Conservation (phyloP, 2,888 invertebrate species). For the Eugnorisma glareosa region DNA sequence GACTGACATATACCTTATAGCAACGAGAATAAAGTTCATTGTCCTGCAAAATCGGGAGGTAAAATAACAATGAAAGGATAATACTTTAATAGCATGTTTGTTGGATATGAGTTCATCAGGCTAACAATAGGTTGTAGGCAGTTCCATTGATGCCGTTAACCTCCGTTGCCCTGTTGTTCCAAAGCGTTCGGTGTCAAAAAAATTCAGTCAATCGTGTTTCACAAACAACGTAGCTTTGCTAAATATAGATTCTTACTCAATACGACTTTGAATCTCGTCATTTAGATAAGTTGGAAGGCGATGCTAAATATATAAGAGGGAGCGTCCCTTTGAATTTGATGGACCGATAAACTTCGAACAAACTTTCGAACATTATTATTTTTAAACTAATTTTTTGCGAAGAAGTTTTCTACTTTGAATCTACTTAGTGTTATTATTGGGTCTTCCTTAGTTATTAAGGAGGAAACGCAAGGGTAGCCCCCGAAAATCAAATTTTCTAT, state of each 20-base stretch:
- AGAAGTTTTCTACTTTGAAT: conserved; percentile 31
- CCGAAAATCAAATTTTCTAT: no score
- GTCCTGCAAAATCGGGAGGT: not conserved
- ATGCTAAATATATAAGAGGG: conserved; percentile 33
- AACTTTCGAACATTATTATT: conserved; percentile 32
- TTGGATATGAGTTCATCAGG: not conserved
- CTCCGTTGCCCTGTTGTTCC: not conserved
- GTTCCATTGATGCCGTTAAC: conserved; percentile 11
- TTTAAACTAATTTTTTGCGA: conserved; percentile 26
- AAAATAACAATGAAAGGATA: not conserved
- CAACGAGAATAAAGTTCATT: not conserved
- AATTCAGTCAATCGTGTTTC: conserved; percentile 2
- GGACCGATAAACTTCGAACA: conserved; percentile 42
- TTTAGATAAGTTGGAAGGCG: conserved; percentile 27
- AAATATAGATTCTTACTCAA: conserved; percentile 23
- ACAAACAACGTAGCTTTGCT: not conserved
- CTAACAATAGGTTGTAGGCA: conserved; percentile 16
- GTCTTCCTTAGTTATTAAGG: conserved; percentile 20
- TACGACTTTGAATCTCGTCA: conserved; percentile 17
- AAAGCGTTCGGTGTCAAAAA: not conserved
- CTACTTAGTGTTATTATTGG: conserved; percentile 37
- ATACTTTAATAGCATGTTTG: not conserved
- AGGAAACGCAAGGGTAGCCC: no score
- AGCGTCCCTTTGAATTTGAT: conserved; percentile 25
- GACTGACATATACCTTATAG: not conserved